These are phyloP conservation scores for Anoplopoma fimbria DNA, from an alignment of 2,113 vertebrate genomes.

Conservation along the genomic window DNA sequence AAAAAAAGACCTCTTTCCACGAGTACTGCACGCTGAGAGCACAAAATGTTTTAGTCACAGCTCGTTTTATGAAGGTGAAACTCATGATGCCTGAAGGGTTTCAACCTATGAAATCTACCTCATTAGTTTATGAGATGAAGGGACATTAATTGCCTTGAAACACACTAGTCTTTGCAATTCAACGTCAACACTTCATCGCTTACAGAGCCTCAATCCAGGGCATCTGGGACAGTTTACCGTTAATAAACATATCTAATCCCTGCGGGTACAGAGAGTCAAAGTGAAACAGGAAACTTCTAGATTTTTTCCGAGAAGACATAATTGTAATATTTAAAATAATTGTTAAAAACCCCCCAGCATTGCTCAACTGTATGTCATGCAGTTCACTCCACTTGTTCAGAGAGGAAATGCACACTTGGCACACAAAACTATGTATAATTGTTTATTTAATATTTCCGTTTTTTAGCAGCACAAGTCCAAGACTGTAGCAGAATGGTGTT, in stretches of 20 bases:
- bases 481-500: background rate
- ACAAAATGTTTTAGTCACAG: slow-evolving; percentile 31
- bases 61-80: slow-evolving; percentile 17
- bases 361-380: background rate
- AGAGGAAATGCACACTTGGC: too few species aligned
- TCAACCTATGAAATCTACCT: background rate
- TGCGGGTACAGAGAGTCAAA: background rate
- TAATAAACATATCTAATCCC: background rate
- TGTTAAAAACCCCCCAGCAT: background rate
- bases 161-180: background rate
- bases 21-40: slow-evolving; percentile 18
- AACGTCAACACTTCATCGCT: background rate
- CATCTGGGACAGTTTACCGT: slow-evolving; percentile 40
- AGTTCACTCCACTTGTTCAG: fast-evolving
- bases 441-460: background rate
- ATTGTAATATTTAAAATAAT: background rate
- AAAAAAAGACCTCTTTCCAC: background rate
- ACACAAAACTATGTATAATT: too few species aligned
- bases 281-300: background rate
- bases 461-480: background rate
- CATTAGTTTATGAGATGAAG: slow-evolving; percentile 8
- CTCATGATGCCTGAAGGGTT: background rate
- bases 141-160: background rate
- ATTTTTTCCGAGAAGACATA: background rate
- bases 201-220: background rate